Percentiles rank a stretch among this genome's conserved stretches.
Evolutionary conservation across 1,140 invertebrate species (phyloP).

Genomic region (Bombus pyrosoma): DNA sequence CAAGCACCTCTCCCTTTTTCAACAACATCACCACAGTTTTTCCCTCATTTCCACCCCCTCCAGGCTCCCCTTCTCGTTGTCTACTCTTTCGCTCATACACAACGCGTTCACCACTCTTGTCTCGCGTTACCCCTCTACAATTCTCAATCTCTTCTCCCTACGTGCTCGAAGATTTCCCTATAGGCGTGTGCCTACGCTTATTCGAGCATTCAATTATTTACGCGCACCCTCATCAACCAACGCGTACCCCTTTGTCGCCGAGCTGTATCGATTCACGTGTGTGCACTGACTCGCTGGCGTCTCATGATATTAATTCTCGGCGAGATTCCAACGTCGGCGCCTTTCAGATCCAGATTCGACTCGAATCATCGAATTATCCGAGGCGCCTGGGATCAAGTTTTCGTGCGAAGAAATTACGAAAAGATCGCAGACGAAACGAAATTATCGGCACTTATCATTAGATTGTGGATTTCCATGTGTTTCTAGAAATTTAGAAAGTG

Average conservation of each 20-base stretch:
- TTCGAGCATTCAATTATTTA: conserved; percentile 45
- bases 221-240: background rate
- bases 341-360: background rate
- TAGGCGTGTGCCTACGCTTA: conserved; percentile 22
- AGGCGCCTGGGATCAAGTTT: background rate
- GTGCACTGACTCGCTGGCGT: too few relatives aligned
- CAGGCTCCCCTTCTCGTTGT: background rate
- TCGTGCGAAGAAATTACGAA: background rate
- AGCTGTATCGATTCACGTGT: background rate
- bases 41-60: background rate
- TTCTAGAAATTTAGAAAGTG: too few relatives aligned
- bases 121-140: background rate
- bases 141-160: conserved; percentile 3
- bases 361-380: background rate
- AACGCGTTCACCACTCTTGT: background rate
- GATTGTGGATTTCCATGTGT: background rate
- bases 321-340: background rate
- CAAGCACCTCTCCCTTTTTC: too few relatives aligned
- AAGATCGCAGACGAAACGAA: background rate
- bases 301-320: background rate
- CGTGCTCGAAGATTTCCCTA: conserved; percentile 34
- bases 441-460: background rate
- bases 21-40: background rate
- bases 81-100: background rate
- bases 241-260: conserved; percentile 1